A percentile compares a stretch with the other conserved stretches of the same genome.
These are phyloP conservation scores for Plodia interpunctella DNA, from an alignment of 1,140 invertebrate genomes.

Conservation along the genomic window DNA sequence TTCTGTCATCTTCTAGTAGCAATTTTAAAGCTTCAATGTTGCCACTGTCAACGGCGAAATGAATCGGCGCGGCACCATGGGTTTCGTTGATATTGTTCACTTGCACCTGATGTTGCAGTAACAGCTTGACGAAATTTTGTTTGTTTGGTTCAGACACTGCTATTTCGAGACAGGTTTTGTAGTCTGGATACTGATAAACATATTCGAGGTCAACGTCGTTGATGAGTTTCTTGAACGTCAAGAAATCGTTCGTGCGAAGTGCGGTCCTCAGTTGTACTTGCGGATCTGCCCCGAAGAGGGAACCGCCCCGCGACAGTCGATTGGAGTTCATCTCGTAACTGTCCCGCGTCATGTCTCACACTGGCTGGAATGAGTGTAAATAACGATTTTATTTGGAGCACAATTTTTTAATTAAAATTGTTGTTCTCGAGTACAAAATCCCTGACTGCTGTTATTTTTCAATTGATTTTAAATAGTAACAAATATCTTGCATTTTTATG, in stretches of 20 bases:
- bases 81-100: slow-evolving; percentile 81
- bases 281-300: slow-evolving; percentile 66
- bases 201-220: slow-evolving; percentile 60
- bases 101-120: slow-evolving; percentile 82
- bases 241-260: slow-evolving; percentile 61
- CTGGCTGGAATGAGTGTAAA: slow-evolving; percentile 51
- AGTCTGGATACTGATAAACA: slow-evolving; percentile 71
- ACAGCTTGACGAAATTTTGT: slow-evolving; percentile 77
- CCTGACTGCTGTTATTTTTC: slow-evolving; percentile 27
- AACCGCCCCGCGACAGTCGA: slow-evolving; percentile 54
- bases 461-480: slow-evolving; percentile 30
- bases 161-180: slow-evolving; percentile 77
- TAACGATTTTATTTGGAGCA: slow-evolving; percentile 17
- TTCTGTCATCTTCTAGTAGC: slow-evolving; percentile 76
- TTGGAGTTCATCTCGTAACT: slow-evolving; percentile 71
- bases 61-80: slow-evolving; percentile 81
- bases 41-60: slow-evolving; percentile 80
- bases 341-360: slow-evolving; percentile 57
- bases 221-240: slow-evolving; percentile 70
- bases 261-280: slow-evolving; percentile 68
- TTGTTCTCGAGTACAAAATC: slow-evolving; percentile 21
- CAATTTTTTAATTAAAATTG: slow-evolving; percentile 37
- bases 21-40: slow-evolving; percentile 75
- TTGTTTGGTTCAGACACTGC: slow-evolving; percentile 71
- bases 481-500: slow-evolving; percentile 21